phyloP scores from a whole-genome alignment of 2,113 vertebrate genomes.

The Gavialis gangeticus region DNA sequence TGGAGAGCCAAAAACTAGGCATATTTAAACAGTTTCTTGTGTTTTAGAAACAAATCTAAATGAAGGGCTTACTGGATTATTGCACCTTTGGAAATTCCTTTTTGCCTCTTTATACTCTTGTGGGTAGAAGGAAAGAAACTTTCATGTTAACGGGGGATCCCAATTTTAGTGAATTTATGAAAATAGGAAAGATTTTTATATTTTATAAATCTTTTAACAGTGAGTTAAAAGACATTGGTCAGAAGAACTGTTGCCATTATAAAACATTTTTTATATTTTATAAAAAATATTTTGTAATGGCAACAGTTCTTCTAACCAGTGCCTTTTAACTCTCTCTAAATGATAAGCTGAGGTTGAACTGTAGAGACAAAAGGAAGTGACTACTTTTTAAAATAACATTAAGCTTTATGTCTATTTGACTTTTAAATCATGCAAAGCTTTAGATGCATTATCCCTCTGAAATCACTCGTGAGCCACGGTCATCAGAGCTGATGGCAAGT shows the following conservation, averaged over 20 bases:
- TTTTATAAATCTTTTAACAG: too few species aligned
- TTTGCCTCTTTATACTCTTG: background rate
- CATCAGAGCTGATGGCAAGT: background rate
- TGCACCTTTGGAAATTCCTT: background rate
- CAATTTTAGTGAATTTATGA: too few species aligned
- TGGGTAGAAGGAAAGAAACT: background rate
- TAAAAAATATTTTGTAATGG: too few species aligned
- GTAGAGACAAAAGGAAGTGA: background rate
- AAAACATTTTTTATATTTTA: too few species aligned
- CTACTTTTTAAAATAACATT: background rate
- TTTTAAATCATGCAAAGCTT: background rate
- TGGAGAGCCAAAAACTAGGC: background rate
- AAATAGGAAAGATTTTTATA: too few species aligned
- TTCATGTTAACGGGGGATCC: too few species aligned
- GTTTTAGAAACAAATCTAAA: background rate
- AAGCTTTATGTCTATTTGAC: background rate
- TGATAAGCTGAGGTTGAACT: background rate
- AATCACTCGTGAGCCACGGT: background rate
- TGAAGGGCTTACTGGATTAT: too few species aligned
- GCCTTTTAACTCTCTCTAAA: background rate
- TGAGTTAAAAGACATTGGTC: too few species aligned
- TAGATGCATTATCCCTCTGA: background rate
- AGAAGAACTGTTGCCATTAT: too few species aligned
- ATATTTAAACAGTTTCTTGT: too few species aligned
- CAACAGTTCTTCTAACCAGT: too few species aligned